These are phyloP conservation scores for Dendrocincla fuliginosa DNA, from an alignment of 2,797 vertebrate species.

Conservation along the genomic window DNA sequence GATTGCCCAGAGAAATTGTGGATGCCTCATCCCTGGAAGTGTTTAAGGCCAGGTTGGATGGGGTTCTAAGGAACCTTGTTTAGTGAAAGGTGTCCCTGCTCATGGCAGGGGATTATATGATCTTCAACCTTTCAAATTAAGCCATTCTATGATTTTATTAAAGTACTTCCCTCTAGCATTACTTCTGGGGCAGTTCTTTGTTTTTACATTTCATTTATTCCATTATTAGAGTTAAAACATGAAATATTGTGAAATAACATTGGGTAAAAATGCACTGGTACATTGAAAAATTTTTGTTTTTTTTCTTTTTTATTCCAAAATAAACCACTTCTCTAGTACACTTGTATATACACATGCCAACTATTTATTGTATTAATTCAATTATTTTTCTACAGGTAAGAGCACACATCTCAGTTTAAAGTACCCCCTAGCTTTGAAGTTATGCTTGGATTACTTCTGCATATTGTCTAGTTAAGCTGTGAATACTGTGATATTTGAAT, in stretches of 20 bases:
- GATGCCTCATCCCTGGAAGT: not conserved
- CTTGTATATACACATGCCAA: accelerated
- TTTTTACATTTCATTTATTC: not conserved
- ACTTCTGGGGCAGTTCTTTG: not conserved
- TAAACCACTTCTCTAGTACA: not conserved
- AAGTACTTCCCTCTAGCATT: not conserved
- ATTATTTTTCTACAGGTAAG: not conserved
- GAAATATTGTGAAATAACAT: not conserved
- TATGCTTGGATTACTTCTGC: conserved; percentile 20
- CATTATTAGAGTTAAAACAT: not conserved
- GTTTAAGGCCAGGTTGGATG: not conserved
- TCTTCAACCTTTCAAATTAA: not conserved
- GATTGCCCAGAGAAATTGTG: not conserved
- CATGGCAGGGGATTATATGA: not conserved
- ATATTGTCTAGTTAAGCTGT: conserved; percentile 31
- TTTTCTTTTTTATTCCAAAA: not conserved
- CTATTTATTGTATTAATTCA: not conserved
- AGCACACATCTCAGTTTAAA: not conserved
- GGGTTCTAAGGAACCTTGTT: not conserved
- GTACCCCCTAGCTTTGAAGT: not conserved
- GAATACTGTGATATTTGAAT: conserved; percentile 38
- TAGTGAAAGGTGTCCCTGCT: not conserved
- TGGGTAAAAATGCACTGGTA: not conserved
- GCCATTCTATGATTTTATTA: not conserved
- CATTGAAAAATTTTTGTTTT: accelerated